These are phyloP conservation scores for Aurelia coerulea DNA, from an alignment of 30 jellyfish, hydroid and myxozoan species.

Conservation along the genomic window DNA sequence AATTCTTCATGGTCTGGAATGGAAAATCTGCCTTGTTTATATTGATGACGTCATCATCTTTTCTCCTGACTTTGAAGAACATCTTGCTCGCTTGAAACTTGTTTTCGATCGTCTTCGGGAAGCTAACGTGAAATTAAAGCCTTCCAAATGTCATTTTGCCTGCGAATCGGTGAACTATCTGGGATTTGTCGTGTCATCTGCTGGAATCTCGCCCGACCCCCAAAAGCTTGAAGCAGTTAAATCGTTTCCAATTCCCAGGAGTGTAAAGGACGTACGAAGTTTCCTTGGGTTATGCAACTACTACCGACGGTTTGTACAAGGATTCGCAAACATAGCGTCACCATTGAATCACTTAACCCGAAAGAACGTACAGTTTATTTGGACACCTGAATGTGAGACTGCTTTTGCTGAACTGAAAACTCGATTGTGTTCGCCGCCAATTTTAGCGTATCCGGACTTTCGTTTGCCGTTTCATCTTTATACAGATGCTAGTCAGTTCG, in stretches of 20 bases:
- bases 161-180: constrained; percentile 19
- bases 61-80: constrained; percentile 47
- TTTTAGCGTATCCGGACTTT: no score
- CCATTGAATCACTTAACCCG: constrained; percentile 24
- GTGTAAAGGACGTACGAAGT: no score
- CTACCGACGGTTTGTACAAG: constrained; percentile 24
- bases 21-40: constrained; percentile 36
- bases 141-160: constrained; percentile 1
- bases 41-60: constrained; percentile 61
- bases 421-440: no score
- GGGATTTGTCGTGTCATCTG: constrained; percentile 40
- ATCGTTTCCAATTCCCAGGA: constrained; percentile 9
- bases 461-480: no score
- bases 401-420: no score
- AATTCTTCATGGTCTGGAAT: no score
- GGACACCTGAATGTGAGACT: constrained; percentile 9
- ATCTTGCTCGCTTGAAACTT: constrained; percentile 12
- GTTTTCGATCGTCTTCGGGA: constrained; percentile 52
- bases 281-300: constrained; percentile 30
- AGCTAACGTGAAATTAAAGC: no score
- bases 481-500: constrained; percentile 23
- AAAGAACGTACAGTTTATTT: constrained; percentile 4
- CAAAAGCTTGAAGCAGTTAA: constrained; percentile 14
- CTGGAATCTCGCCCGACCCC: constrained; percentile 56
- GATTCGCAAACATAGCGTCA: constrained; percentile 42